phyloP scores from a whole-genome alignment of 2,888 invertebrate genomes.

The Andricus quercusramuli region DNA sequence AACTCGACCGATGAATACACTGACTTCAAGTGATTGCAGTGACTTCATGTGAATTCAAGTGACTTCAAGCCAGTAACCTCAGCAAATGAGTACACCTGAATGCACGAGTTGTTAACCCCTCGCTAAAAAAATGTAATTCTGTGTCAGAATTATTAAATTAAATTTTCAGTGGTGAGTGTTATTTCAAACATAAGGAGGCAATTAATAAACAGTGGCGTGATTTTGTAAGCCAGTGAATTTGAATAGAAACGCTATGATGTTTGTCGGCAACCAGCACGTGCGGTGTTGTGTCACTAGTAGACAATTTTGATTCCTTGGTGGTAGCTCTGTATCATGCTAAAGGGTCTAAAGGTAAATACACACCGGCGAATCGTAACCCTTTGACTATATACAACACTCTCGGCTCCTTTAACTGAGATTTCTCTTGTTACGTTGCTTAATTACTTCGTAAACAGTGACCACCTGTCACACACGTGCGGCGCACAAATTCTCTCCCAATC shows the following conservation, averaged over 20 bases:
- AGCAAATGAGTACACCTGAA: no score
- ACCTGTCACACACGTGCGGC: constrained; percentile 39
- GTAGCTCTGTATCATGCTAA: neutral
- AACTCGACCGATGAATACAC: no score
- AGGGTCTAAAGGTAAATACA: constrained; percentile 17
- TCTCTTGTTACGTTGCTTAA: constrained; percentile 46
- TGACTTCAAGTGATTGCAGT: no score
- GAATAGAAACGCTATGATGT: neutral
- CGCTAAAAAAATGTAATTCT: no score
- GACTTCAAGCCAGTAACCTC: no score
- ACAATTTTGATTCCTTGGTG: constrained; percentile 14
- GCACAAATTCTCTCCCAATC: neutral
- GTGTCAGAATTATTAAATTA: neutral
- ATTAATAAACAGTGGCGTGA: neutral
- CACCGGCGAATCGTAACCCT: constrained; percentile 42
- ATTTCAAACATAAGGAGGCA: neutral
- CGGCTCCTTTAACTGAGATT: constrained; percentile 40
- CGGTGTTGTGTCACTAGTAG: neutral
- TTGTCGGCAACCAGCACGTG: neutral
- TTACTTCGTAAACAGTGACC: constrained; percentile 45
- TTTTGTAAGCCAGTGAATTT: neutral
- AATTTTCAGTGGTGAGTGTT: neutral
- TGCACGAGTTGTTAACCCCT: no score
- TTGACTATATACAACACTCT: constrained; percentile 44
- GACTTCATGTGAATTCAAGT: no score